These are phyloP conservation scores for Setipinna tenuifilis DNA, from an alignment of 2,797 vertebrate species.

Conservation along the genomic window DNA sequence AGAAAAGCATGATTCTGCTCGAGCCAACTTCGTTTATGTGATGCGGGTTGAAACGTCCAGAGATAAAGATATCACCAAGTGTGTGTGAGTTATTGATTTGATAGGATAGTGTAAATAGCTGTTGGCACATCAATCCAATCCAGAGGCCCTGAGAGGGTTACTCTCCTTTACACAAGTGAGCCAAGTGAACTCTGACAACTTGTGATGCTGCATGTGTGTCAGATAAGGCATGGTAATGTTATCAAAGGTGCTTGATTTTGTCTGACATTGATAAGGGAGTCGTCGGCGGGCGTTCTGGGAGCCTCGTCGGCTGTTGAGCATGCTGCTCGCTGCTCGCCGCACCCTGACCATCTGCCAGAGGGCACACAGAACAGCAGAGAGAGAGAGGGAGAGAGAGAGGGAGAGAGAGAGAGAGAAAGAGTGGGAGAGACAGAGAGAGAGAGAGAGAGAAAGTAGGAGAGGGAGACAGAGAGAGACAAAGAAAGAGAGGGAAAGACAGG, in stretches of 20 bases:
- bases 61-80: not conserved
- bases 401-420: too few species aligned
- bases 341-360: not conserved
- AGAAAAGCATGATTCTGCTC: not conserved
- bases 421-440: too few species aligned
- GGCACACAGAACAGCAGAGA: not conserved
- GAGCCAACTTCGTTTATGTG: not conserved
- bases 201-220: not conserved
- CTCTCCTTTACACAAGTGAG: not conserved
- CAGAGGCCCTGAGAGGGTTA: not conserved
- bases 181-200: not conserved
- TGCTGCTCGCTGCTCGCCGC: not conserved
- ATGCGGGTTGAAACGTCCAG: not conserved
- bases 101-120: not conserved
- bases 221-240: not conserved
- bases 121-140: not conserved
- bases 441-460: not conserved
- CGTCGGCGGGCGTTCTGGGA: not conserved
- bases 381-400: too few species aligned
- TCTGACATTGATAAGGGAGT: conserved; percentile 1
- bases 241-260: not conserved
- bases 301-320: not conserved
- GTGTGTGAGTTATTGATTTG: not conserved
- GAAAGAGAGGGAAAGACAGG: too few species aligned
- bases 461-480: too few species aligned